phyloP scores from a whole-genome alignment of 2,113 vertebrate genomes.

The Chamaea fasciata region DNA sequence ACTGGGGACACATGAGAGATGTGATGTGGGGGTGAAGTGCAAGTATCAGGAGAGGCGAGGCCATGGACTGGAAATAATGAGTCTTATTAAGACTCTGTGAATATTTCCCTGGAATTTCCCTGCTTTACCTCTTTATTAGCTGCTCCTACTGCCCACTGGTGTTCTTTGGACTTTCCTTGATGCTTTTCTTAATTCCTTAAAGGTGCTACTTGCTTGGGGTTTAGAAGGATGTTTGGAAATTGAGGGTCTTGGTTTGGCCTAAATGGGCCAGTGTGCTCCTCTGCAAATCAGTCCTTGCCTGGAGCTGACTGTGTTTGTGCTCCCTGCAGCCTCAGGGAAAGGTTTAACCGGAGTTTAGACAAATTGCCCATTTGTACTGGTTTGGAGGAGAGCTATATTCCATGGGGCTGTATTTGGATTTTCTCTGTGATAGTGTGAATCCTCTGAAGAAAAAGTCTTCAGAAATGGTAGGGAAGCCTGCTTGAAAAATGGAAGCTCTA shows the following conservation, averaged over 20 bases:
- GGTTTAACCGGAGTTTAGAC: background rate
- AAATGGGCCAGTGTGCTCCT: background rate
- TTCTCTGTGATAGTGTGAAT: background rate
- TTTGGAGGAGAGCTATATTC: background rate
- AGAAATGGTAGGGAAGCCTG: background rate
- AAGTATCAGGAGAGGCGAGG: background rate
- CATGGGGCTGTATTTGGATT: background rate
- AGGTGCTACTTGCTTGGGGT: background rate
- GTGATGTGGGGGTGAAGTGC: background rate
- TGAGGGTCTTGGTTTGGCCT: background rate
- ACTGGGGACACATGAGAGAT: background rate
- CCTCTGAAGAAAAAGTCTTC: background rate
- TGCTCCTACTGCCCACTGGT: background rate
- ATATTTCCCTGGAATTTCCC: background rate
- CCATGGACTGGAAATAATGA: background rate
- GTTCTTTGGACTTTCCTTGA: background rate
- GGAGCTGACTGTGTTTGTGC: background rate
- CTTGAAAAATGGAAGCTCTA: background rate
- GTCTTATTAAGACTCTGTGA: background rate
- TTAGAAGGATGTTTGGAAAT: background rate
- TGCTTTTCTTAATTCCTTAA: background rate
- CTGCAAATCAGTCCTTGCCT: background rate
- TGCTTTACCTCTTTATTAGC: background rate
- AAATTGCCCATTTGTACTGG: background rate
- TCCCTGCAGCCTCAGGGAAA: background rate